Evolutionary conservation across 2,797 vertebrate species (phyloP).

Genomic region (Silurus lanzhouensis): DNA sequence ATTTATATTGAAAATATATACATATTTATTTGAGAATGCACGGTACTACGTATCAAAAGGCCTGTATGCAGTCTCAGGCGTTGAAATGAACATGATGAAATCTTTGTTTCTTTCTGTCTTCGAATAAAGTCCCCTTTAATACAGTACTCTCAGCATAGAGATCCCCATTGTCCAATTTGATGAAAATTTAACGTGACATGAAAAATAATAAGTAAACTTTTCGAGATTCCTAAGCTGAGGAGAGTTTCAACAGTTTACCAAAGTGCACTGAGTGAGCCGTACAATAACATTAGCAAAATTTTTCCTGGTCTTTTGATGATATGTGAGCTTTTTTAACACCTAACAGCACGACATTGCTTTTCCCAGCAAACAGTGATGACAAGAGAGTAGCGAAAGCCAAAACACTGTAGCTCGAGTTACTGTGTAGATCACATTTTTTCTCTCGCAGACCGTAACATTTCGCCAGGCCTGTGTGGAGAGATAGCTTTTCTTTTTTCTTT

Average conservation of each 20-base stretch:
- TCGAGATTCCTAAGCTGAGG: not conserved
- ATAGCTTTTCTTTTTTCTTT: not conserved
- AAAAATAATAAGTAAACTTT: not conserved
- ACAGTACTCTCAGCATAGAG: not conserved
- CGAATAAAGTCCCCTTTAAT: not conserved
- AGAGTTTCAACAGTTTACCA: not conserved
- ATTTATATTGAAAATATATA: too few relatives aligned
- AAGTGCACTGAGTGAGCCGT: not conserved
- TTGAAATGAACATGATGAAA: slow-evolving; percentile 1
- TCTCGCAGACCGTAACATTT: slow-evolving; percentile 15
- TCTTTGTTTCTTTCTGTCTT: not conserved
- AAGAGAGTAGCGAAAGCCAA: slow-evolving; percentile 16
- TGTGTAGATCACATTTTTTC: slow-evolving; percentile 20
- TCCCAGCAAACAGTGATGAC: slow-evolving; percentile 34
- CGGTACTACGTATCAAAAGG: not conserved
- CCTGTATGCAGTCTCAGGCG: not conserved
- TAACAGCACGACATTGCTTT: slow-evolving; percentile 3
- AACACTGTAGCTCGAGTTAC: slow-evolving; percentile 30
- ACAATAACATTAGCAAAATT: not conserved
- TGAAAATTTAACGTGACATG: not conserved
- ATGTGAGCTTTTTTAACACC: slow-evolving; percentile 28
- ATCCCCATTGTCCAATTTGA: not conserved
- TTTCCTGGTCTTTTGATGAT: slow-evolving; percentile 10
- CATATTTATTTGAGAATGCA: not conserved
- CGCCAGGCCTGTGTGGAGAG: slow-evolving; percentile 15